phyloP scores from a whole-genome alignment of 1,140 invertebrate genomes.

The Hestina assimilis region DNA sequence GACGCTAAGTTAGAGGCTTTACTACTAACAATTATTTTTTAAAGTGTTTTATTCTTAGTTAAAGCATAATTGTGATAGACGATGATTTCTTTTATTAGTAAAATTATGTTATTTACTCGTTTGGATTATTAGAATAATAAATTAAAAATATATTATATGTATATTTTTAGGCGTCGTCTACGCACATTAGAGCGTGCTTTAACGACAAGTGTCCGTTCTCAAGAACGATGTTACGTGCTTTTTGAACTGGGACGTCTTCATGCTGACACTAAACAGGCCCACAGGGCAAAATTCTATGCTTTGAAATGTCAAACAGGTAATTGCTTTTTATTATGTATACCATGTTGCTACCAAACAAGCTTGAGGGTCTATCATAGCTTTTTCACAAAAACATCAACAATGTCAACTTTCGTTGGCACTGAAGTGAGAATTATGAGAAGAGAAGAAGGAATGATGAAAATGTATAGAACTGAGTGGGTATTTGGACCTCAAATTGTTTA shows the following conservation, averaged over 20 bases:
- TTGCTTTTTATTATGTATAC: too few relatives aligned
- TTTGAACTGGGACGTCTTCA: slow-evolving; percentile 59
- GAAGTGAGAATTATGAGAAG: neutral
- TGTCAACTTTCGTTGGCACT: too few relatives aligned
- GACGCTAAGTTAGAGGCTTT: slow-evolving; percentile 47
- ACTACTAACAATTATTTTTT: neutral
- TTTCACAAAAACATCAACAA: too few relatives aligned
- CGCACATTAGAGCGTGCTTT: slow-evolving; percentile 51
- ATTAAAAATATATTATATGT: too few relatives aligned
- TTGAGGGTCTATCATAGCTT: too few relatives aligned
- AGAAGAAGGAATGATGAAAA: neutral
- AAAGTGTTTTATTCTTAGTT: neutral
- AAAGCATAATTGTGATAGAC: too few relatives aligned
- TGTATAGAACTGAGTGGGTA: too few relatives aligned
- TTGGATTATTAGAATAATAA: too few relatives aligned
- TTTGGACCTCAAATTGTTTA: too few relatives aligned
- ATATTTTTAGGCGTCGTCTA: slow-evolving; percentile 43
- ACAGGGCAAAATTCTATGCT: slow-evolving; percentile 53
- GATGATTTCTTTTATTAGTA: too few relatives aligned
- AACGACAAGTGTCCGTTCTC: slow-evolving; percentile 36
- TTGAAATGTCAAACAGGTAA: slow-evolving; percentile 61
- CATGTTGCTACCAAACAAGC: too few relatives aligned
- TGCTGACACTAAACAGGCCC: slow-evolving; percentile 49
- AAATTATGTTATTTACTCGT: too few relatives aligned
- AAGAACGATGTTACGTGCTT: slow-evolving; percentile 61